phyloP scores from a whole-genome alignment of 2,113 vertebrate species.

The Colinus virginianus region DNA sequence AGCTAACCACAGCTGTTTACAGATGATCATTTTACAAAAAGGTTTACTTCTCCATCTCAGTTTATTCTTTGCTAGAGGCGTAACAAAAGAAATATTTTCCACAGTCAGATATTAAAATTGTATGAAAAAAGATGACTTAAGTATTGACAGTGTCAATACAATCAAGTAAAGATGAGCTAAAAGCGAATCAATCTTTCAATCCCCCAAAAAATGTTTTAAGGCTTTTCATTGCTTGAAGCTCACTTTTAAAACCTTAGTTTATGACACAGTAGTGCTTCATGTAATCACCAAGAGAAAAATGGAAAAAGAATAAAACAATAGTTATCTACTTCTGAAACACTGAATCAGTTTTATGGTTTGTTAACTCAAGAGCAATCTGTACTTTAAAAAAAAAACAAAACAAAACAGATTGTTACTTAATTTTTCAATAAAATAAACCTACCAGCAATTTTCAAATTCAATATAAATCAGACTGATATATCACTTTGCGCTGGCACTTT shows the following conservation, averaged over 20 bases:
- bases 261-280: background rate
- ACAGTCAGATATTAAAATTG: background rate
- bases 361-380: background rate
- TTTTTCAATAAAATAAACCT: conserved; percentile 16
- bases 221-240: conserved; percentile 12
- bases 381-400: background rate
- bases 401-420: background rate
- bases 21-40: background rate
- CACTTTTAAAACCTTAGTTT: conserved; percentile 15
- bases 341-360: background rate
- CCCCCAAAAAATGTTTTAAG: conserved; percentile 14
- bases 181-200: conserved; percentile 41
- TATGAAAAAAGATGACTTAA: conserved; percentile 9
- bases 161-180: background rate
- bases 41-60: background rate
- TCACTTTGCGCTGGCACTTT: background rate
- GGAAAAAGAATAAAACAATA: background rate
- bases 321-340: background rate
- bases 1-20: background rate
- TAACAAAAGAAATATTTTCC: conserved; percentile 2
- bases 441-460: conserved; percentile 6
- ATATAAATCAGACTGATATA: background rate
- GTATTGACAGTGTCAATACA: conserved; percentile 35
- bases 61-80: background rate
- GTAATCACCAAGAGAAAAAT: background rate